Evolutionary conservation across 2,113 vertebrate genomes (phyloP).

Genomic region (Anoplopoma fimbria): DNA sequence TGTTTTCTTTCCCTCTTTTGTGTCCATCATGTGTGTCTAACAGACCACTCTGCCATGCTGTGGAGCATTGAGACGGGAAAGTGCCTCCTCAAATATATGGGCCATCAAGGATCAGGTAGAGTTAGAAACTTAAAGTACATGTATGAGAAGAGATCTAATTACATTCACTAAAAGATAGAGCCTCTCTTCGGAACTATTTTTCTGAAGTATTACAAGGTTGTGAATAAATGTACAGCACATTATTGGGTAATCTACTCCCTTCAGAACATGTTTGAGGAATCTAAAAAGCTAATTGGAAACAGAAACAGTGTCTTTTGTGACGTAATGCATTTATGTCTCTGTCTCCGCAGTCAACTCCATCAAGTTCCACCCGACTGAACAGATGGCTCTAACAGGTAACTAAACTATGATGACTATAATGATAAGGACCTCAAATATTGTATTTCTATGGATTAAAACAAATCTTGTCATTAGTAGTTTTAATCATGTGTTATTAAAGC

Average conservation of each 20-base stretch:
- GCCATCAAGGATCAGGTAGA: conserved; percentile 96
- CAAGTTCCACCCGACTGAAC: conserved; percentile 97
- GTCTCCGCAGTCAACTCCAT: conserved; percentile 93
- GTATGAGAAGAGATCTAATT: background rate
- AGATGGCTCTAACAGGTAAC: conserved; percentile 95
- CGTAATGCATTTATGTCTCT: background rate
- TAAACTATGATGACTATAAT: no score
- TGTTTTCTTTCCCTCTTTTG: background rate
- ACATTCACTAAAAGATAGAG: no score
- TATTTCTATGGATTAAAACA: no score
- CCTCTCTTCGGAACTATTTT: no score
- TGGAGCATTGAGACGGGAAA: conserved; percentile 99
- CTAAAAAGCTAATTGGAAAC: no score
- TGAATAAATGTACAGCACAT: background rate
- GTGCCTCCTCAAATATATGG: conserved; percentile 93
- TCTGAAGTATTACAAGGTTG: no score
- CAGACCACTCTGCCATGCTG: conserved; percentile 96
- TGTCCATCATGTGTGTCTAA: background rate
- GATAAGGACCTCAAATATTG: no score
- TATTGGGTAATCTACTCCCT: background rate
- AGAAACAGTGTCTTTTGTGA: background rate
- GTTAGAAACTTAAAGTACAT: background rate
- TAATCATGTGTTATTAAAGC: no score
- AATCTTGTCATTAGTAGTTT: no score
- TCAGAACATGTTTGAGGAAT: background rate